Conservation (phyloP, 2,113 vertebrate genomes). For the Miniopterus natalensis region DNA sequence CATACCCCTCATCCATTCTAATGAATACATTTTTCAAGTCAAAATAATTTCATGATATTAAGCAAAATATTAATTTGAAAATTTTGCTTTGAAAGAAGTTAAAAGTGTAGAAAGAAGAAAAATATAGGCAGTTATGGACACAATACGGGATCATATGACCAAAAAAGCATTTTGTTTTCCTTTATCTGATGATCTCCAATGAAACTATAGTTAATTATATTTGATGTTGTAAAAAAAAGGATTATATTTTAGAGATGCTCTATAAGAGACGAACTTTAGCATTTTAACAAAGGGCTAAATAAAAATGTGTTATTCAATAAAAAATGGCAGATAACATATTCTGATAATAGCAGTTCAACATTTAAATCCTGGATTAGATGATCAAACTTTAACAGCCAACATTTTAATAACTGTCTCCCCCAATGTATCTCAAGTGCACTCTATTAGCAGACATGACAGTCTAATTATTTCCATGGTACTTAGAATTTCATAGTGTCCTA, state of each 20-base stretch:
- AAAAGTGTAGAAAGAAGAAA: not conserved
- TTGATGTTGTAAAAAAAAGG: constrained; percentile 11
- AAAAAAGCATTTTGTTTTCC: not conserved
- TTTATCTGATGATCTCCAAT: constrained; percentile 28
- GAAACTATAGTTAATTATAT: constrained; percentile 52
- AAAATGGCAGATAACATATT: not conserved
- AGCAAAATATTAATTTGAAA: constrained; percentile 32
- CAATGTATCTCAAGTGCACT: constrained; percentile 68
- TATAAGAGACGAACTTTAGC: constrained; percentile 43
- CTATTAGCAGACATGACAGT: constrained; percentile 79
- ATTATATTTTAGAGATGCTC: constrained; percentile 47
- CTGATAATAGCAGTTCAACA: constrained; percentile 49
- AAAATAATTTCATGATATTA: constrained; percentile 28
- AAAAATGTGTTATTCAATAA: constrained; percentile 49
- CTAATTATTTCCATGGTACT: constrained; percentile 67
- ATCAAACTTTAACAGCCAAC: constrained; percentile 62
- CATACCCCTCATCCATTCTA: not conserved
- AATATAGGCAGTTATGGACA: not conserved
- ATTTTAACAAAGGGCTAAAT: constrained; percentile 62
- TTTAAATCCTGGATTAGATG: constrained; percentile 50
- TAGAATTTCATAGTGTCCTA: constrained; percentile 62
- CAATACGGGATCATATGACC: not conserved
- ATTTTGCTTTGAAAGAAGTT: constrained; percentile 1
- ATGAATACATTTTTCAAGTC: not conserved
- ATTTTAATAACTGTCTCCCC: constrained; percentile 72